Conservation (phyloP, 2,797 vertebrate species). For the Hippocampus kuda region DNA sequence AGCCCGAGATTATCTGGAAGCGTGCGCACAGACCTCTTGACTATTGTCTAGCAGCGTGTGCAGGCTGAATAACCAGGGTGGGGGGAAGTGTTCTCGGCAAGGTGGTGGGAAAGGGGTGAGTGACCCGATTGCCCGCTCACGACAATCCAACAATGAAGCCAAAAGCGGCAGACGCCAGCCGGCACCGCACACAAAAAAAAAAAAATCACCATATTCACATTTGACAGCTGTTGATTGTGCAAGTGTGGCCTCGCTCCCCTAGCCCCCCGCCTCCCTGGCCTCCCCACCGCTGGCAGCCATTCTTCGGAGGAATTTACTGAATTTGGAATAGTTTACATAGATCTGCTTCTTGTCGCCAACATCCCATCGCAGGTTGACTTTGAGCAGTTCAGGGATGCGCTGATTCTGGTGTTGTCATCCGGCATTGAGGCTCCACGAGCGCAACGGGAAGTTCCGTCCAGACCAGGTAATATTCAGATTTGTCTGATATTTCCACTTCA, state of each 20-base stretch:
- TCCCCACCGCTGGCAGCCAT: conserved; percentile 33
- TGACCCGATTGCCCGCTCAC: conserved; percentile 30
- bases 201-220: conserved; percentile 50
- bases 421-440: conserved; percentile 50
- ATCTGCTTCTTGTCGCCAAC: neutral
- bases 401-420: conserved; percentile 83
- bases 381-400: conserved; percentile 87
- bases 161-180: conserved; percentile 40
- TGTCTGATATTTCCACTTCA: neutral
- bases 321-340: neutral
- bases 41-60: conserved; percentile 23
- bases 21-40: conserved; percentile 33
- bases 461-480: conserved; percentile 69
- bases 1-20: conserved; percentile 21
- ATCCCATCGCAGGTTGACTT: conserved; percentile 78
- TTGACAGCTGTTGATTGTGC: conserved; percentile 66
- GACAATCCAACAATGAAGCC: conserved; percentile 38
- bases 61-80: conserved; percentile 5
- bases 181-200: conserved; percentile 50
- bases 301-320: conserved; percentile 32
- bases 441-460: conserved; percentile 64
- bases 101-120: conserved; percentile 10
- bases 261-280: conserved; percentile 18
- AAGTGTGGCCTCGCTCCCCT: conserved; percentile 44
- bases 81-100: neutral